Conservation (phyloP, 2,888 invertebrate genomes). For the Thymelicus acteon region DNA sequence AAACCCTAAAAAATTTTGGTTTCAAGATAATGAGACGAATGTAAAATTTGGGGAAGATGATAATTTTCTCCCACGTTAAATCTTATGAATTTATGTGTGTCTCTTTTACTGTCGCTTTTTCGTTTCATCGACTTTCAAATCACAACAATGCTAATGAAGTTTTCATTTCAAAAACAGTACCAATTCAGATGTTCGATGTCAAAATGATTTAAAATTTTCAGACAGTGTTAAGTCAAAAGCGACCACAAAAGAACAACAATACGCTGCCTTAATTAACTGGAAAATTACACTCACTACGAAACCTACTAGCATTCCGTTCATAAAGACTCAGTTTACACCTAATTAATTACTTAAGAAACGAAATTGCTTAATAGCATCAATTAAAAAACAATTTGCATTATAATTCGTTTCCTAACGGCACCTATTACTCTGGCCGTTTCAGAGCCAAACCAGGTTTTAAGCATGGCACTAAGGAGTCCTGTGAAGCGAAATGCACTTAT, state of each 20-base stretch:
- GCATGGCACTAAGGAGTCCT: conserved; percentile 78
- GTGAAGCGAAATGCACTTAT: conserved; percentile 83
- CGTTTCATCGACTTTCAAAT: too few species aligned
- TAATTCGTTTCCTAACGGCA: conserved; percentile 59
- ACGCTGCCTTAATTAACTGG: conserved; percentile 9
- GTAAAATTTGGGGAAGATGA: too few species aligned
- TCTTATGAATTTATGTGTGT: too few species aligned
- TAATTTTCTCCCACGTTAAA: too few species aligned
- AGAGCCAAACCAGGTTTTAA: conserved; percentile 65
- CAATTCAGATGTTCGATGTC: background rate
- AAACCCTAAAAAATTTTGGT: too few species aligned
- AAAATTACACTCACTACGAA: conserved; percentile 20
- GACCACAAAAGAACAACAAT: conserved; percentile 21
- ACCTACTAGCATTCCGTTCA: conserved; percentile 12
- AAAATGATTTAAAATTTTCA: background rate
- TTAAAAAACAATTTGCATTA: conserved; percentile 60
- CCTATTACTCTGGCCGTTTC: conserved; percentile 51
- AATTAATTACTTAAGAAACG: conserved; percentile 52
- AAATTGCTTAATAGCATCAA: conserved; percentile 69
- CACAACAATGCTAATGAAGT: too few species aligned
- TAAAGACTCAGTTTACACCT: conserved; percentile 38
- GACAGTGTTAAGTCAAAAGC: background rate
- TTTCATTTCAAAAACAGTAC: too few species aligned
- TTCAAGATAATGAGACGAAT: too few species aligned
- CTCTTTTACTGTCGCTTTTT: too few species aligned